phyloP scores from a whole-genome alignment of 2,888 invertebrate species.

The Tetragonisca angustula region DNA sequence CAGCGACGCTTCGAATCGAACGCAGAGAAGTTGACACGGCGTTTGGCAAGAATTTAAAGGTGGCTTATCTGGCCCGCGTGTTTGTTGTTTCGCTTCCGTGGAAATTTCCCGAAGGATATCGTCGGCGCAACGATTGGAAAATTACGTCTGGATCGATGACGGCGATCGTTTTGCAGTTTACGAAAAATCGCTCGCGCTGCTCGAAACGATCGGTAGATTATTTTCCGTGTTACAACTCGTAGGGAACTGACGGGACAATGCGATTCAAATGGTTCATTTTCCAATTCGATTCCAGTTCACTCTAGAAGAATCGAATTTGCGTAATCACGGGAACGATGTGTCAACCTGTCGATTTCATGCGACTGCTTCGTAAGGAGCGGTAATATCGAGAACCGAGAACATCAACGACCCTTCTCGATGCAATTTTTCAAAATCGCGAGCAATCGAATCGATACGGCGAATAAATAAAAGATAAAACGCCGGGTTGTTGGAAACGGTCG shows the following conservation, averaged over 20 bases:
- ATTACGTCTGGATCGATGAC: neutral
- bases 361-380: no score
- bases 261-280: no score
- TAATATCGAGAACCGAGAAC: no score
- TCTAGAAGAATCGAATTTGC: no score
- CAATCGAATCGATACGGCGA: conserved; percentile 11
- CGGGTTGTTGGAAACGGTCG: conserved; percentile 21
- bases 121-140: neutral
- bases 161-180: neutral
- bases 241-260: no score
- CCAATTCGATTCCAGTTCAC: no score
- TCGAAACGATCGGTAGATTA: no score
- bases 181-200: neutral
- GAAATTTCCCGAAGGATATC: neutral
- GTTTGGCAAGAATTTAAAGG: conserved; percentile 34
- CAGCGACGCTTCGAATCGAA: conserved; percentile 15
- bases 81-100: conserved; percentile 25
- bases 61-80: conserved; percentile 38
- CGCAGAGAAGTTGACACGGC: neutral
- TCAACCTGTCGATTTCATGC: no score
- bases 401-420: no score
- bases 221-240: no score
- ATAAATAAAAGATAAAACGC: conserved; percentile 40
- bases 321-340: no score
- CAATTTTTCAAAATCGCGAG: conserved; percentile 13